Evolutionary conservation across 2,797 vertebrate genomes (phyloP).

Genomic region (Ceryle rudis): DNA sequence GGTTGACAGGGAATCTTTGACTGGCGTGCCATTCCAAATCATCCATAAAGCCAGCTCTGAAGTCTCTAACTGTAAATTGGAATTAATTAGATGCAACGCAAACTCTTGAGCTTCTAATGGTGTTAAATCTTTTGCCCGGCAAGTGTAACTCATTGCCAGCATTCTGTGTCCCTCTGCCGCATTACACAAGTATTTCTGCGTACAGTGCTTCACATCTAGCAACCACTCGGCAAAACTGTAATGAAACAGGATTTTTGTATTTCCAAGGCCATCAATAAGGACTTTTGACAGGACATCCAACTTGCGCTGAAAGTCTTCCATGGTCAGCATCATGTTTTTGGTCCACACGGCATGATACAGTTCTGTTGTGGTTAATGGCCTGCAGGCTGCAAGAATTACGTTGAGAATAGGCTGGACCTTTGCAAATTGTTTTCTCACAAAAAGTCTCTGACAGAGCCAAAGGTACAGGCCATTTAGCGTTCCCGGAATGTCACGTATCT

Average conservation of each 20-base stretch:
- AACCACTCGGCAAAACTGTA: constrained; percentile 99
- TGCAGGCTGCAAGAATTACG: constrained; percentile 94
- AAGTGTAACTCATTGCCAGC: constrained; percentile 98
- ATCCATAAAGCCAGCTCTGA: constrained; percentile 97
- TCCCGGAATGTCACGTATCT: constrained; percentile 98
- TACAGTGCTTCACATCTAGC: constrained; percentile 98
- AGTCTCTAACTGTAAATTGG: constrained; percentile 92
- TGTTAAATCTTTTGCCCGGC: constrained; percentile 91
- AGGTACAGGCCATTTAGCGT: constrained; percentile 97
- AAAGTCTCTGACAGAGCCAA: constrained; percentile 98
- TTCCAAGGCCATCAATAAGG: constrained; percentile 90
- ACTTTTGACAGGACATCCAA: constrained; percentile 97
- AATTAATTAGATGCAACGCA: constrained; percentile 93
- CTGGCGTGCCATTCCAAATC: constrained; percentile 97
- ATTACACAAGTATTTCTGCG: constrained; percentile 97
- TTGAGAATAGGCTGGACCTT: constrained; percentile 98
- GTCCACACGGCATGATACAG: constrained; percentile 97
- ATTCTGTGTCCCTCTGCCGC: constrained; percentile 96
- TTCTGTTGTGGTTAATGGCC: constrained; percentile 91
- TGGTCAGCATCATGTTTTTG: constrained; percentile 91
- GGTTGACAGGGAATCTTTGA: constrained; percentile 93
- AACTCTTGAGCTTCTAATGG: constrained; percentile 95
- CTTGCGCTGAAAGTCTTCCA: constrained; percentile 98
- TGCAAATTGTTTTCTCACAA: constrained; percentile 98
- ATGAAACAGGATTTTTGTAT: constrained; percentile 95